A percentile compares a stretch with the other conserved stretches of the same genome.
Conservation (phyloP, 2,888 invertebrate species). For the Macrosoma leucophasiata region DNA sequence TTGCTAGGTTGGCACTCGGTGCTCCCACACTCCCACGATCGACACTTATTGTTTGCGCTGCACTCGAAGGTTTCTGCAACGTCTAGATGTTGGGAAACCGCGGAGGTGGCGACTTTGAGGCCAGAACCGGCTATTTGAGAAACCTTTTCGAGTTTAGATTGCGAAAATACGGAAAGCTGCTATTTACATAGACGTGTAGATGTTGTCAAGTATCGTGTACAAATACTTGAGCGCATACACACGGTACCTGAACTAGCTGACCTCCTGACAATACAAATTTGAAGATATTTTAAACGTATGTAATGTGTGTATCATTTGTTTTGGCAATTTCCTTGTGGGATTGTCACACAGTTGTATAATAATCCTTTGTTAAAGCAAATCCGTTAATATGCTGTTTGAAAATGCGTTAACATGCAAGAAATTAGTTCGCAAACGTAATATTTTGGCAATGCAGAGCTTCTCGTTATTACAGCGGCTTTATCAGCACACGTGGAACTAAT, state of each 20-base stretch:
- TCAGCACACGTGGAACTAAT: slow-evolving; percentile 52
- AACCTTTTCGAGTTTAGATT: slow-evolving; percentile 60
- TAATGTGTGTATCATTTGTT: too few relatives aligned
- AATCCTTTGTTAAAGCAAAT: too few relatives aligned
- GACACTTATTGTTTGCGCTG: slow-evolving; percentile 62
- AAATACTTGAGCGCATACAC: slow-evolving; percentile 24
- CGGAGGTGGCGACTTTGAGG: slow-evolving; percentile 50
- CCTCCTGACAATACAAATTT: too few relatives aligned
- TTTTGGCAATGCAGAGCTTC: too few relatives aligned
- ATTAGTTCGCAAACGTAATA: too few relatives aligned
- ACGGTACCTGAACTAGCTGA: too few relatives aligned
- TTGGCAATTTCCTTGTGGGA: too few relatives aligned
- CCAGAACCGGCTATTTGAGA: slow-evolving; percentile 64
- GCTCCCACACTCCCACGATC: slow-evolving; percentile 59
- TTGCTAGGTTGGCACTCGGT: slow-evolving; percentile 42
- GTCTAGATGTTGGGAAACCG: slow-evolving; percentile 58
- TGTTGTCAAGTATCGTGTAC: slow-evolving; percentile 29
- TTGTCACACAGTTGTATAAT: too few relatives aligned
- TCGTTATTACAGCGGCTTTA: too few relatives aligned
- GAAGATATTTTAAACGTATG: too few relatives aligned
- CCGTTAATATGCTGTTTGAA: too few relatives aligned
- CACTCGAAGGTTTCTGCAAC: slow-evolving; percentile 69
- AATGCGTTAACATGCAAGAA: too few relatives aligned
- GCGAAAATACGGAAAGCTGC: slow-evolving; percentile 66
- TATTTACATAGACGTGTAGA: slow-evolving; percentile 29